phyloP scores from a whole-genome alignment of 2,113 vertebrate genomes.

The Setophaga coronata region DNA sequence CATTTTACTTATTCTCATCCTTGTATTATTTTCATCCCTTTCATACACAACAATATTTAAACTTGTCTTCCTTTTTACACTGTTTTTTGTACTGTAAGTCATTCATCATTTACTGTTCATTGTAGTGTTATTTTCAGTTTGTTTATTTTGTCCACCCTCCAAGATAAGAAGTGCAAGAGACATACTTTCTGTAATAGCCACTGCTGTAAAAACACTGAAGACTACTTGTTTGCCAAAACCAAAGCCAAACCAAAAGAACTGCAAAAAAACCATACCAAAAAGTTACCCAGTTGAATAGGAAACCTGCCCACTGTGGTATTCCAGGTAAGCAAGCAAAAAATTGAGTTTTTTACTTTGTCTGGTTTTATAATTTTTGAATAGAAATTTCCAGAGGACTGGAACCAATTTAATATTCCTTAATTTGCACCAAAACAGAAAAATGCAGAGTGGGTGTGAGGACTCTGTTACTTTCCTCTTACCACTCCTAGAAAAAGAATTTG shows the following conservation, averaged over 20 bases:
- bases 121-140: conserved; percentile 84
- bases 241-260: conserved; percentile 35
- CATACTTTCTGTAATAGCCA: conserved; percentile 82
- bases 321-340: conserved; percentile 73
- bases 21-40: conserved; percentile 98
- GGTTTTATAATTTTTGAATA: background rate
- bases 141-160: conserved; percentile 85
- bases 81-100: conserved; percentile 97
- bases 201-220: conserved; percentile 88
- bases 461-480: background rate
- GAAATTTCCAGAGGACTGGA: background rate
- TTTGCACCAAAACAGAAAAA: background rate
- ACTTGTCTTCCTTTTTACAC: conserved; percentile 94
- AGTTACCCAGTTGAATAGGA: conserved; percentile 34
- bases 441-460: background rate
- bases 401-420: background rate
- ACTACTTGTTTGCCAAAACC: conserved; percentile 73
- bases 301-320: conserved; percentile 13
- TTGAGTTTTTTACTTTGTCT: background rate
- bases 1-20: conserved; percentile 99
- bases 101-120: conserved; percentile 76
- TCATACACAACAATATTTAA: conserved; percentile 99
- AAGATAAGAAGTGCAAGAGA: conserved; percentile 89
- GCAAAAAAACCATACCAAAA: conserved; percentile 34
- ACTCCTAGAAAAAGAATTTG: background rate